Evolutionary conservation across 2,888 invertebrate species (phyloP).

Genomic region (Dyspetes luteomarginatus): DNA sequence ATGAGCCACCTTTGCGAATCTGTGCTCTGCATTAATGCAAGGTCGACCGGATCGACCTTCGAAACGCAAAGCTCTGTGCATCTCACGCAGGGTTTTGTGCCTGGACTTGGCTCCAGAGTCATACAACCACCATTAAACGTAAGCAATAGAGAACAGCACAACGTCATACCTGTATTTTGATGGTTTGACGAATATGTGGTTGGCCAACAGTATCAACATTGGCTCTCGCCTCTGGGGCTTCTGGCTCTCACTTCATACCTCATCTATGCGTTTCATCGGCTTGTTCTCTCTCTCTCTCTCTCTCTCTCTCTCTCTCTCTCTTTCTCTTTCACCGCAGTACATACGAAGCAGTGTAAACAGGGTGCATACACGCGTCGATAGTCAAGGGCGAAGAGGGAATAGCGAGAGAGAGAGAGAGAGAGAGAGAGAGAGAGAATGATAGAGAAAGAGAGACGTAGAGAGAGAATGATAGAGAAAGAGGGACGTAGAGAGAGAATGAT

Average conservation of each 20-base stretch:
- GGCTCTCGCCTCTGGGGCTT: conserved; percentile 44
- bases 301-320: conserved; percentile 10
- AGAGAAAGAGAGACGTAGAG: conserved; percentile 51
- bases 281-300: conserved; percentile 13
- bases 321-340: conserved; percentile 30
- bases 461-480: conserved; percentile 23
- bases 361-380: conserved; percentile 62
- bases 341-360: conserved; percentile 43
- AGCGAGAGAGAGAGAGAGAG: conserved; percentile 44
- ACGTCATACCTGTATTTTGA: conserved; percentile 30
- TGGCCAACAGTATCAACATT: conserved; percentile 52
- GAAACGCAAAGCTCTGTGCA: neutral
- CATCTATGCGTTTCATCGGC: neutral
- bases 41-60: neutral
- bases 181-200: conserved; percentile 44
- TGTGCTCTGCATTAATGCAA: neutral
- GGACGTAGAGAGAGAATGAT: conserved; percentile 46
- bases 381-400: conserved; percentile 62
- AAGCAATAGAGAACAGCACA: neutral
- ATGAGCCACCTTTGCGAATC: no score
- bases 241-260: neutral
- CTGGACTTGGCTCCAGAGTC: neutral
- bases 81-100: neutral
- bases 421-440: conserved; percentile 52
- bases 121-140: neutral